phyloP scores from a whole-genome alignment of 2,797 vertebrate genomes.

The Myotis daubentonii region DNA sequence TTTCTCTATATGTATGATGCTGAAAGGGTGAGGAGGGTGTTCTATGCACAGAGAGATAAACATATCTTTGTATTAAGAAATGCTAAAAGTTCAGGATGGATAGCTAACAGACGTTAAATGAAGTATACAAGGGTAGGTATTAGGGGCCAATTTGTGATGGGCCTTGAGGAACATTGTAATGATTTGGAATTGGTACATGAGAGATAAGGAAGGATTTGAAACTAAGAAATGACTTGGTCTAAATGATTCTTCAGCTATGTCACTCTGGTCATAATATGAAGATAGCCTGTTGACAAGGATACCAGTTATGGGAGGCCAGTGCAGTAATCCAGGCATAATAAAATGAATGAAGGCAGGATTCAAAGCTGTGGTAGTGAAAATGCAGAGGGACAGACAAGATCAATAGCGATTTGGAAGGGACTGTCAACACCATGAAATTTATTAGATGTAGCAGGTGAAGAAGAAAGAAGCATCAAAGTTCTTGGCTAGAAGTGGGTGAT shows the following conservation, averaged over 20 bases:
- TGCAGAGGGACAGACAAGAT: background rate
- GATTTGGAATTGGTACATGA: background rate
- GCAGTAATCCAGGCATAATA: constrained; percentile 8
- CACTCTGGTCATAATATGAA: constrained; percentile 35
- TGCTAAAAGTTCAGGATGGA: background rate
- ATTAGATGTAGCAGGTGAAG: background rate
- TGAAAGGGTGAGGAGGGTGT: background rate
- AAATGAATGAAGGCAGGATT: constrained; percentile 33
- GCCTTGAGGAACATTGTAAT: background rate
- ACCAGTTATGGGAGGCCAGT: background rate
- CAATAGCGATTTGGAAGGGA: background rate
- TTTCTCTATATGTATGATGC: background rate
- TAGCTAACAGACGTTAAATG: background rate
- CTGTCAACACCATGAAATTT: background rate
- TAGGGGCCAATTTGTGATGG: background rate
- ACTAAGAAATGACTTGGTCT: constrained; percentile 7
- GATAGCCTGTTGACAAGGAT: background rate
- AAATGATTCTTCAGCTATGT: constrained; percentile 16
- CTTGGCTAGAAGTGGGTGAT: background rate
- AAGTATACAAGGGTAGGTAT: background rate
- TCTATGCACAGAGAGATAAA: constrained; percentile 15
- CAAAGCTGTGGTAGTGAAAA: constrained; percentile 39
- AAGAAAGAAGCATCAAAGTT: background rate
- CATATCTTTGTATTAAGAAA: constrained; percentile 9
- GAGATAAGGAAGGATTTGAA: constrained; percentile 20